Base-by-base conservation (phyloP, 2,113 vertebrate genomes). In the Tenrec ecaudatus region DNA sequence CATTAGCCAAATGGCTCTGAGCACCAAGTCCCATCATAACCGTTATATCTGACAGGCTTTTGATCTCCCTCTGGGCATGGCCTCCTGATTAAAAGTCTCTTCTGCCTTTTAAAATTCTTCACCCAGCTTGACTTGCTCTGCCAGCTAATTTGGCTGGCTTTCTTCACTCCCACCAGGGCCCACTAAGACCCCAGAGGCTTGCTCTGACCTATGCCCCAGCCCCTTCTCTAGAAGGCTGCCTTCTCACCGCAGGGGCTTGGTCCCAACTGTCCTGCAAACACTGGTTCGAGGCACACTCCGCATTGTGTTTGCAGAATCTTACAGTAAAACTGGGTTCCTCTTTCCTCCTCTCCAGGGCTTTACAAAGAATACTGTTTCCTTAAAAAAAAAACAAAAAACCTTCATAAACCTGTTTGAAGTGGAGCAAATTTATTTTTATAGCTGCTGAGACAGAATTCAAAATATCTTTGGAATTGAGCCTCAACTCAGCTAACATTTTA, bases 11-110 rank as follows among this genome's bases (percentile, higher is more conserved):
- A 80, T 33, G 73, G 33, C 38, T 86, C 66, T 94, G 86, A 94
- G 36, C 27, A 8, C 64, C 47, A 25, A 93, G 8, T 23, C 66
- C 64, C 68, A 36, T 78, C 66, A 6, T 85, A 82, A 78, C 75
- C 27, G 43, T 86, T 82, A 40, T 40, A 84, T 85, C 83, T 91
- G 77, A 82, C 14, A 66, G 89, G 82, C 47, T 95, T 96, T 90
- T 94, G 91, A 53, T 90, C 78, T 93, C 71, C 36, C 81, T 68
- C 6, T 9, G 71, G n/a, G 12, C 47, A 66, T 31, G 16, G 33
- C 69, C 71, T 96, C 90, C 75, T 93, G 71, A 89, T 92, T 86
- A 81, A 91, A 92, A 81, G 60, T 71, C 66, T 71, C 84, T 62
- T 85, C 92, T 92, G 62, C 69, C 62, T 78, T 93, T 92, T 89